Conservation (phyloP, 2,888 invertebrate species). For the Amblyjoppa proteus region DNA sequence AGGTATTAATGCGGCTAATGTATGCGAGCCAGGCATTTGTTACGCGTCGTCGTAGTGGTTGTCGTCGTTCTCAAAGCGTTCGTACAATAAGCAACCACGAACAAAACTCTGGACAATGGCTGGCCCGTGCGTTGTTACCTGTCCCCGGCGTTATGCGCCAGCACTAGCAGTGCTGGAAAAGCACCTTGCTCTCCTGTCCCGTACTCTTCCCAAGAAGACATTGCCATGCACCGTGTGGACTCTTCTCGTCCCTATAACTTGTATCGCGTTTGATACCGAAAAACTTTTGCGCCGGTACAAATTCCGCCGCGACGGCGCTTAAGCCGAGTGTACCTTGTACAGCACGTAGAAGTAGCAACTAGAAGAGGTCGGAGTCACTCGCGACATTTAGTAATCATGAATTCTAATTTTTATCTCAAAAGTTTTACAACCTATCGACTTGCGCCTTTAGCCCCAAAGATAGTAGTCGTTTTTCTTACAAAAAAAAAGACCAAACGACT, state of each 20-base stretch:
- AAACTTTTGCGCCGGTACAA: constrained; percentile 10
- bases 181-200: constrained; percentile 55
- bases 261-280: constrained; percentile 5
- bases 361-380: not conserved
- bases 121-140: constrained; percentile 59
- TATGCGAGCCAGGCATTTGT: constrained; percentile 82
- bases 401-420: not conserved
- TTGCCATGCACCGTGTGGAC: constrained; percentile 22
- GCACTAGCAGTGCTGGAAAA: constrained; percentile 50
- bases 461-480: too few relatives aligned
- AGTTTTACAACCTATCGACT: not conserved
- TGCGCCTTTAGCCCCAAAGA: too few relatives aligned
- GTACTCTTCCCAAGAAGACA: constrained; percentile 40
- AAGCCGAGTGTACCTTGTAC: not conserved
- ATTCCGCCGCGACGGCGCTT: not conserved
- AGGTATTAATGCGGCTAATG: constrained; percentile 83
- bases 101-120: constrained; percentile 67
- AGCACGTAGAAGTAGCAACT: not conserved
- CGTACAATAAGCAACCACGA: constrained; percentile 50
- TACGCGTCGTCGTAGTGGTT: constrained; percentile 80
- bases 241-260: constrained; percentile 22
- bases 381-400: not conserved
- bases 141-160: constrained; percentile 50
- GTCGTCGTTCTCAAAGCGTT: constrained; percentile 70
- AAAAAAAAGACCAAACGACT: too few relatives aligned